Evolutionary conservation across 2,888 invertebrate species (phyloP).

Genomic region (Colostygia pectinataria): DNA sequence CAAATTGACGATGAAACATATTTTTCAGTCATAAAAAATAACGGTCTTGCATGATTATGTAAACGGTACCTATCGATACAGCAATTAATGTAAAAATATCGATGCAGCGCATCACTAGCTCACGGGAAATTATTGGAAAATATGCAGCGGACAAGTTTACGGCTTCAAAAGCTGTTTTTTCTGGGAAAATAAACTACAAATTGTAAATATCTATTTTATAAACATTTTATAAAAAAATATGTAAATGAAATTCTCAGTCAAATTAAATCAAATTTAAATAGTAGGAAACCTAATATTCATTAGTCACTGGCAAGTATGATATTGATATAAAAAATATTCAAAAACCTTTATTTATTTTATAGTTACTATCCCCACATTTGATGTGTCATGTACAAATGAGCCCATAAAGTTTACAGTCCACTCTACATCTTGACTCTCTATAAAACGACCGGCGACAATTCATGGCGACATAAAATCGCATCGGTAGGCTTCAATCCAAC

Average conservation of each 20-base stretch:
- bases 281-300: too few species aligned
- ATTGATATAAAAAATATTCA: background rate
- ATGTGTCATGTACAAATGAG: conserved; percentile 43
- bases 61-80: conserved; percentile 23
- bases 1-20: background rate
- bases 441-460: conserved; percentile 69
- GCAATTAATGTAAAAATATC: conserved; percentile 22
- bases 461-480: conserved; percentile 67
- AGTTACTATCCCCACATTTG: conserved; percentile 13
- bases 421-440: conserved; percentile 57
- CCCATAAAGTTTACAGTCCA: conserved; percentile 50
- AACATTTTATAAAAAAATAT: too few species aligned
- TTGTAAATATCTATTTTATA: too few species aligned
- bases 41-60: conserved; percentile 10
- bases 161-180: conserved; percentile 26
- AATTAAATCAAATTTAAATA: too few species aligned
- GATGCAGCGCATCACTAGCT: conserved; percentile 27
- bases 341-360: background rate
- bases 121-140: conserved; percentile 42
- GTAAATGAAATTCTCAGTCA: too few species aligned
- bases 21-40: conserved; percentile 19
- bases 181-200: conserved; percentile 6
- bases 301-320: too few species aligned
- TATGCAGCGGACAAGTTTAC: conserved; percentile 40
- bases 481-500: conserved; percentile 67